Base-by-base conservation (phyloP, 2,113 vertebrate species). In the Phalacrocorax aristotelis region DNA sequence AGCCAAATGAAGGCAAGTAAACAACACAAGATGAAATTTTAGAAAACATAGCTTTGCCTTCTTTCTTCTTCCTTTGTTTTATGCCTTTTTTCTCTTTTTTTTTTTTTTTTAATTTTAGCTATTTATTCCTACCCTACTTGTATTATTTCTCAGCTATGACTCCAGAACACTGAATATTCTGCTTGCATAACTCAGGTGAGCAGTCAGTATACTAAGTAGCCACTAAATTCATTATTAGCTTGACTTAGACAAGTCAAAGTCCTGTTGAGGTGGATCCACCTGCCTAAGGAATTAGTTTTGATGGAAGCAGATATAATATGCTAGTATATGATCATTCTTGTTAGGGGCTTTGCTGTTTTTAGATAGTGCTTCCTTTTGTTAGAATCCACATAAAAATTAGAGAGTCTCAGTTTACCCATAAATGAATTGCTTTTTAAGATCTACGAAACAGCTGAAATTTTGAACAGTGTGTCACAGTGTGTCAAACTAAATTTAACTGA, bases 1-100 rank as follows among this genome's bases (percentile, higher is more conserved):
- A 76, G 34, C 21, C 77, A 96, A 88, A 84, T 54, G 52, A 88
- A 93, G 38, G 81, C 36, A 94, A 93, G 55, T 85, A 91, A 91
- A 93, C 65, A 95, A 71, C 20, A 62, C 0, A 20, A 30, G 44
- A 81, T 15, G 7, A 83, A 95, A 51, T 85, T 93, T 90, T 30
- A 84, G 36, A 77, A 69, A 80, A 74, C 27, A 51, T 15, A 55
- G 64, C n/a, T 71, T 89, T 86, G 42, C 14, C 62, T 78, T 69
- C 19, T 78, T 10, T 62, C 68, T 78, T 42, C 49, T 7, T 26
- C 76, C 60, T 64, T 32, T n/a, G 22, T 6, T 64, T 55, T 52
- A 42, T 62, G 72, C 4, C 9, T 18, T 40, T 51, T 61, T 77
- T 21, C 6, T 11, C 11, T 46, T 46, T 16, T 17, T 46, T 26